phyloP scores from a whole-genome alignment of 2,888 invertebrate genomes.

The Drosophila neoperkinsi region DNA sequence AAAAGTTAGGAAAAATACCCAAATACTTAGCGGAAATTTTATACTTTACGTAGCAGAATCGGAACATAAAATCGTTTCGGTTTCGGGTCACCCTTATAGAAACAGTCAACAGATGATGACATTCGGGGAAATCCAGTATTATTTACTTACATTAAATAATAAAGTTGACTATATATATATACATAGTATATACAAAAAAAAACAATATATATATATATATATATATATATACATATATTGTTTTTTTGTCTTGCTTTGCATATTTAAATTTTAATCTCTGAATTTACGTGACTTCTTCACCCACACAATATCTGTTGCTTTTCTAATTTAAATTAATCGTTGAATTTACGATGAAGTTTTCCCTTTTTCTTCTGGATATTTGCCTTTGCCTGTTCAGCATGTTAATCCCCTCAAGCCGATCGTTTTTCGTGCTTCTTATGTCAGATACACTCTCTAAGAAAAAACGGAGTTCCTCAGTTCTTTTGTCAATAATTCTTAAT shows the following conservation, averaged over 20 bases:
- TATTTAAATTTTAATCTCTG: not conserved
- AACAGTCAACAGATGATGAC: not conserved
- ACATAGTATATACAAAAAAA: no score
- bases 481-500: conserved; percentile 55
- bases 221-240: not conserved
- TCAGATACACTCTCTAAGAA: conserved; percentile 4
- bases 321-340: conserved; percentile 31
- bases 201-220: no score
- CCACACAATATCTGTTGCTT: conserved; percentile 1
- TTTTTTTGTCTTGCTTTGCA: not conserved
- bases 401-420: conserved; percentile 53
- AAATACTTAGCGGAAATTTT: not conserved
- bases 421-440: conserved; percentile 54
- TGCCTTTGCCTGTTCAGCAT: conserved; percentile 19
- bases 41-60: not conserved
- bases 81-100: not conserved
- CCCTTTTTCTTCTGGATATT: not conserved
- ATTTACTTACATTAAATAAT: not conserved
- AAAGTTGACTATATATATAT: not conserved
- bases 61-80: not conserved
- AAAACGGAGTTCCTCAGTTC: conserved; percentile 27
- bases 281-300: not conserved
- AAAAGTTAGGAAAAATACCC: not conserved
- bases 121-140: not conserved
- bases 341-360: conserved; percentile 44